These are phyloP conservation scores for Pseudochirops corinnae DNA, from an alignment of 2,797 vertebrate species.

Conservation along the genomic window DNA sequence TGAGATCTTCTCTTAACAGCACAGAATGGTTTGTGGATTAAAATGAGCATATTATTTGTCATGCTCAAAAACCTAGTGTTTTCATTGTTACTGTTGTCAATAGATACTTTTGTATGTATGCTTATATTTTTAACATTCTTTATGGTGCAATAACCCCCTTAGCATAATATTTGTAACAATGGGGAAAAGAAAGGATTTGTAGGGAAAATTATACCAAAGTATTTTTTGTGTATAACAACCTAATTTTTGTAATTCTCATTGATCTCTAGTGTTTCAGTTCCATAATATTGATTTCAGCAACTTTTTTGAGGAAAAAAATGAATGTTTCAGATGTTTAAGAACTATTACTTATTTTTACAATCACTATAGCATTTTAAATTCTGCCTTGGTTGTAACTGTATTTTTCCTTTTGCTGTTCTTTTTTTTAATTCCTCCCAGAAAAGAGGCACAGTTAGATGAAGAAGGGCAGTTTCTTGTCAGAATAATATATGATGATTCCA, in stretches of 20 bases:
- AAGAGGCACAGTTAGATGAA: conserved; percentile 97
- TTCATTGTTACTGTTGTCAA: background rate
- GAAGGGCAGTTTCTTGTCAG: conserved; percentile 99
- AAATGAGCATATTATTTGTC: background rate
- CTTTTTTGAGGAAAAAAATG: conserved; percentile 1
- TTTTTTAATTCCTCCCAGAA: conserved; percentile 85
- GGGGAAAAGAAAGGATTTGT: background rate
- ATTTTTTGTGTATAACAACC: conserved; percentile 17
- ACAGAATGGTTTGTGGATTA: background rate
- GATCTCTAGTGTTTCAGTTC: background rate
- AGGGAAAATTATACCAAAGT: conserved; percentile 18
- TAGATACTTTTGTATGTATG: background rate
- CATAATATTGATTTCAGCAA: background rate
- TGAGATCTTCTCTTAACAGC: background rate
- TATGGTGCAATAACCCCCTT: background rate
- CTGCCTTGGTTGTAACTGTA: conserved; percentile 37
- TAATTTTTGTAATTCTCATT: conserved; percentile 1
- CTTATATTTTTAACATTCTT: background rate
- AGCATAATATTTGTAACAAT: background rate
- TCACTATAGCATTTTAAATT: background rate
- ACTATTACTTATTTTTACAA: background rate
- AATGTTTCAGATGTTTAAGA: conserved; percentile 7
- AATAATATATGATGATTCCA: conserved; percentile 98
- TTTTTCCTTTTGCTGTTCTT: background rate
- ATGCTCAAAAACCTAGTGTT: background rate